Percentiles rank a stretch among this genome's conserved stretches.
phyloP scores from a whole-genome alignment of 2,113 vertebrate genomes.

The Arizona elegans region DNA sequence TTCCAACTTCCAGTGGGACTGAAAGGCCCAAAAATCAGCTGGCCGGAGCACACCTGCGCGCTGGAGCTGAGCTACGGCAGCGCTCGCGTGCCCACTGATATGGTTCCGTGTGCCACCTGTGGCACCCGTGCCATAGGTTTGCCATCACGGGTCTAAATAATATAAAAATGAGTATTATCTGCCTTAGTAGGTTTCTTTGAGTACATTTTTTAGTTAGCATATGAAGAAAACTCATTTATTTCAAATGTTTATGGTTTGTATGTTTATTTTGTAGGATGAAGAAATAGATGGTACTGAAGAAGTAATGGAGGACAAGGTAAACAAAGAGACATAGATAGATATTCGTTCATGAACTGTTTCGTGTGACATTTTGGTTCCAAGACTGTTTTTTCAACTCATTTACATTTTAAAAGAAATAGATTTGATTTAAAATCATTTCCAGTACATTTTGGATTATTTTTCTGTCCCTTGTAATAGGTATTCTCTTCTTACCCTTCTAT shows the following conservation, averaged over 20 bases:
- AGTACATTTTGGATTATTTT: not conserved
- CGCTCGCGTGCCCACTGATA: too few species aligned
- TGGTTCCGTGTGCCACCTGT: too few species aligned
- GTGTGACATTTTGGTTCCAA: not conserved
- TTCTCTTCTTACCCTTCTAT: not conserved
- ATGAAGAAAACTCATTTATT: not conserved
- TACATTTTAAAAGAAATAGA: not conserved
- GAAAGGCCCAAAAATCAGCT: too few species aligned
- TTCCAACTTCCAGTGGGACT: too few species aligned
- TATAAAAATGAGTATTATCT: not conserved
- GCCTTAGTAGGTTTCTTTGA: not conserved
- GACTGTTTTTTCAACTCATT: not conserved
- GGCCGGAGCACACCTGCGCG: too few species aligned
- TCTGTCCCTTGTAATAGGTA: not conserved
- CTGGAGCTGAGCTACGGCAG: too few species aligned
- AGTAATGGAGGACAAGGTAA: conserved; percentile 65
- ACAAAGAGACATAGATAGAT: conserved; percentile 4
- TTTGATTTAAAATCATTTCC: not conserved
- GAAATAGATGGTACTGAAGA: conserved; percentile 69
- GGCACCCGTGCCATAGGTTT: too few species aligned
- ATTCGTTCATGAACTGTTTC: not conserved
- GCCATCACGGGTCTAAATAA: not conserved
- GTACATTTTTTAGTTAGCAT: not conserved
- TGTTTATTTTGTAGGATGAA: conserved; percentile 64
- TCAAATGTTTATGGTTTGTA: not conserved